These are phyloP conservation scores for Pantherophis guttatus DNA, from an alignment of 2,113 vertebrate genomes.

Conservation along the genomic window DNA sequence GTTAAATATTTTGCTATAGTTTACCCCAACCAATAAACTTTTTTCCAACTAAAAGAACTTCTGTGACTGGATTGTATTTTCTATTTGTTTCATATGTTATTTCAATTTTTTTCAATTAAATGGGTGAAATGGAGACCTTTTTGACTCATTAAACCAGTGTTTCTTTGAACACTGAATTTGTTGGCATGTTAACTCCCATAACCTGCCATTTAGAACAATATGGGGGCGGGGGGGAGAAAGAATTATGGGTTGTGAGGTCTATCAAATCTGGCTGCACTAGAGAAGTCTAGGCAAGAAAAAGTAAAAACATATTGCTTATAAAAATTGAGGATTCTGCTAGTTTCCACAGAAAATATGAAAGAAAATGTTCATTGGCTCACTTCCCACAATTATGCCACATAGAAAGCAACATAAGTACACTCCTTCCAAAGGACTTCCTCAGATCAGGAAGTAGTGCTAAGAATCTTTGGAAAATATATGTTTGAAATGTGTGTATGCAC, in stretches of 20 bases:
- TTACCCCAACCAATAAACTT: slow-evolving; percentile 1
- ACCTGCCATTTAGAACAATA: not conserved
- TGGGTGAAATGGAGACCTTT: not conserved
- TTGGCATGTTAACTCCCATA: not conserved
- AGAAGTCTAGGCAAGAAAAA: not conserved
- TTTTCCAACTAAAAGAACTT: not conserved
- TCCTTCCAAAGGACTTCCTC: not conserved
- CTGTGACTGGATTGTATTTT: slow-evolving; percentile 18
- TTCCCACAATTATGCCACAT: not conserved
- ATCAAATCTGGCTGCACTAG: not conserved
- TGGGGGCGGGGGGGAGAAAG: not conserved
- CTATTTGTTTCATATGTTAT: slow-evolving; percentile 4
- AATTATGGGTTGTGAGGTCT: not conserved
- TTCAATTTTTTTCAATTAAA: not conserved
- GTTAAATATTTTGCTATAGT: slow-evolving; percentile 26
- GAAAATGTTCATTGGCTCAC: not conserved
- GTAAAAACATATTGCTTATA: not conserved
- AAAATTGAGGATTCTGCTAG: not conserved
- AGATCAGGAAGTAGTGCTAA: not conserved
- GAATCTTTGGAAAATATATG: no score
- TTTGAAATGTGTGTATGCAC: no score
- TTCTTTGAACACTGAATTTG: not conserved
- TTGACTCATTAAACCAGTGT: not conserved
- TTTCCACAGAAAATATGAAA: not conserved
- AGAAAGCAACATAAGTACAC: not conserved